These are phyloP conservation scores for Anarsia innoxiella DNA, from an alignment of 2,888 invertebrate genomes.

Conservation along the genomic window DNA sequence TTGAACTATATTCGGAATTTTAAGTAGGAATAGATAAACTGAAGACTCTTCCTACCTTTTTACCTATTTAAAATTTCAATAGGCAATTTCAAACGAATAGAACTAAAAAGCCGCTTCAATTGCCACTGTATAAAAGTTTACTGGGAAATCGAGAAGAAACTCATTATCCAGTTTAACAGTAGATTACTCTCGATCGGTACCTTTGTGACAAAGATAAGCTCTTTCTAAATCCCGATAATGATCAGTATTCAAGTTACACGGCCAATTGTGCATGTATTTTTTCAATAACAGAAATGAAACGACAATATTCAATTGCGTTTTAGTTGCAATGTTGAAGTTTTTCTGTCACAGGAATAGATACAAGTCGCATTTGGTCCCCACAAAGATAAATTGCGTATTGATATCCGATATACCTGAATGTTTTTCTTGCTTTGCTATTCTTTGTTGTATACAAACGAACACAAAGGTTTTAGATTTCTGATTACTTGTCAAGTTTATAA, in stretches of 20 bases:
- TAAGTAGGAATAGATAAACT: no score
- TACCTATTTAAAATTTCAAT: no score
- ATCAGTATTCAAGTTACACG: constrained; percentile 67
- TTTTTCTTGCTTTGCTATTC: constrained; percentile 43
- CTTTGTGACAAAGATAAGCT: constrained; percentile 60
- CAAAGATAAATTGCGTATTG: constrained; percentile 68
- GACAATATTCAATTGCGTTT: constrained; percentile 67
- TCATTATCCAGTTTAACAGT: constrained; percentile 48
- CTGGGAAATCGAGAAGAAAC: constrained; percentile 57
- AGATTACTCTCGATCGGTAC: constrained; percentile 57
- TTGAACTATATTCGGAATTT: no score
- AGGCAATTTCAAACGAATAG: no score
- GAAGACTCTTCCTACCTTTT: no score
- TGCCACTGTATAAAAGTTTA: constrained; percentile 25
- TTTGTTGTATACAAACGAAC: constrained; percentile 29
- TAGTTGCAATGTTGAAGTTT: constrained; percentile 55
- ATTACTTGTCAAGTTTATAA: no score
- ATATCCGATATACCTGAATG: constrained; percentile 64
- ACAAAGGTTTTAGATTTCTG: constrained; percentile 47
- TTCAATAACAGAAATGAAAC: constrained; percentile 38
- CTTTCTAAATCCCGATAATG: constrained; percentile 58
- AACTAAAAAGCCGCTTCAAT: no score
- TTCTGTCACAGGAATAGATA: constrained; percentile 56
- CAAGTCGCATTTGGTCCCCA: constrained; percentile 46
- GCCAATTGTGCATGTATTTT: constrained; percentile 59